Evolutionary conservation across 2,797 vertebrate genomes (phyloP).

Genomic region (Danio aesculapii): DNA sequence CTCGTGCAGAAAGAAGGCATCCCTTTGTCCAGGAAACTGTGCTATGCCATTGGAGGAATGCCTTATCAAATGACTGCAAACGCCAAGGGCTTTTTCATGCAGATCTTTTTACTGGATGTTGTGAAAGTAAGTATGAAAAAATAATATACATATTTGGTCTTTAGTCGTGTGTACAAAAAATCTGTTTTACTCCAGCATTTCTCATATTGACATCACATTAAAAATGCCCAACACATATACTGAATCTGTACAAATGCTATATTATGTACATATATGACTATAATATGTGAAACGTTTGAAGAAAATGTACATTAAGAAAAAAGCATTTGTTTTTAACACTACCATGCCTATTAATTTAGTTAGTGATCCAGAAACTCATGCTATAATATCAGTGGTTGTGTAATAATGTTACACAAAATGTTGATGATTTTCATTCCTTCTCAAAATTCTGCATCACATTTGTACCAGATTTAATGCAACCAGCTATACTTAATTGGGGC

Average conservation of each 20-base stretch:
- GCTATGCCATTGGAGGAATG: constrained; percentile 70
- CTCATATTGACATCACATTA: not conserved
- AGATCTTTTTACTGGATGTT: constrained; percentile 74
- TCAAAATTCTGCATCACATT: not conserved
- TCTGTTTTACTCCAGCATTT: not conserved
- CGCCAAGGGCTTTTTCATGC: constrained; percentile 68
- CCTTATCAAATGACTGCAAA: constrained; percentile 71
- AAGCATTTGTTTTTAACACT: not conserved
- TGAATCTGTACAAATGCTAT: not conserved
- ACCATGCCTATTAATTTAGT: not conserved
- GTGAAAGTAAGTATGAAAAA: constrained; percentile 65
- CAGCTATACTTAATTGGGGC: not conserved
- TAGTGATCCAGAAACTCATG: not conserved
- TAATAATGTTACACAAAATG: not conserved
- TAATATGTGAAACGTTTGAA: not conserved
- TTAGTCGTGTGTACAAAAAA: not conserved
- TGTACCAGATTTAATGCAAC: not conserved
- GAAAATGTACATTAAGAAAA: not conserved
- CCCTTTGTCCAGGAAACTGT: constrained; percentile 65
- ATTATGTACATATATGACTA: not conserved
- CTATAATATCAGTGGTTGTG: not conserved
- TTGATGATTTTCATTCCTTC: not conserved
- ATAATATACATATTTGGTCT: not conserved
- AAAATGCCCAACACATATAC: not conserved
- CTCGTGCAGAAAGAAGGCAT: constrained; percentile 62